Evolutionary conservation across 1,140 invertebrate species (phyloP), one percentile per base, ranked within the genome.

Genomic region (Atta texana): DNA sequence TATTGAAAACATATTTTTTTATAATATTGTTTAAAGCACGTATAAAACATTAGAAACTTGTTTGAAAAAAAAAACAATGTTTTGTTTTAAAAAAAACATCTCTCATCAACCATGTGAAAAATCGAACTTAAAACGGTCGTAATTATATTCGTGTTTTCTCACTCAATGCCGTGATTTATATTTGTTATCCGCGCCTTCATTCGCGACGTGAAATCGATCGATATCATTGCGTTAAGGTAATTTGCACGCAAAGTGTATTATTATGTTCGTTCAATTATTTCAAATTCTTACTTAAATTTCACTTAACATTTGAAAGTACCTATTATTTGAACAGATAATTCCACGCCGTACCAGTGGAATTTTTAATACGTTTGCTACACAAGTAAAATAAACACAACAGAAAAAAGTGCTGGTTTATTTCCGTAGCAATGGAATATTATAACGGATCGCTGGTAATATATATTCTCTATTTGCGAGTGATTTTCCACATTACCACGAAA

Each of bases 371-470:
- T 72, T 51, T 53, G 8, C 18, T 63, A n/a, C 55, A 16, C 12
- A 21, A 57, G 16, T 21, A 16, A 39, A 66, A 10, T 39, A 66
- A 66, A 66, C 8, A 31, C 18, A 44, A n/a, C 2, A n/a, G 16
- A 21, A 44, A 39, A 68, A 21, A 44, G n/a, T 21, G n/a, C n/a
- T 7, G 21, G 21, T 68, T 44, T 68, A 68, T 21, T 68, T 68
- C 18, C 7, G 16, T 21, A 44, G 34, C 10, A 51, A 51, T 2
- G 14, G 49, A 51, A 51, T 51, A 34, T 68, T 44, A 39, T 68
- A 68, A 68, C 64, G 64, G 64, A 68, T 39, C 57, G 21, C n/a
- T 8, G 21, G 21, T 75, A 75, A 75, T 75, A 24, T n/a, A 18
- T 57, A 2, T 34, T 57, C 31, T 3, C 28, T 16, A 14, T 57